phyloP scores from a whole-genome alignment of 2,888 invertebrate genomes.

The Tetrapedia diversipes region DNA sequence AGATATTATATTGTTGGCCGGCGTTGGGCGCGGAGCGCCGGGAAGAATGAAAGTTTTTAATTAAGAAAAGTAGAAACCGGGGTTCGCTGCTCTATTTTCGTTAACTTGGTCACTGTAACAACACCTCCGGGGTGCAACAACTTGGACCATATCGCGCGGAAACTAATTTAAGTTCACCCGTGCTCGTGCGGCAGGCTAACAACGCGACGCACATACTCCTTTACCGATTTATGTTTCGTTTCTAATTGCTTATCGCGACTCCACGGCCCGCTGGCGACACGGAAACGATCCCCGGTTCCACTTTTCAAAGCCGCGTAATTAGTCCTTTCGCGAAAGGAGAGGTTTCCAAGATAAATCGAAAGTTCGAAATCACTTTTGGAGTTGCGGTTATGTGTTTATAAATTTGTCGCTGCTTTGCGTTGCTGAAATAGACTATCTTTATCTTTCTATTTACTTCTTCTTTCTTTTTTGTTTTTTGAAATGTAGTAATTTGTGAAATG shows the following conservation, averaged over 20 bases:
- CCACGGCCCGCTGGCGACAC: slow-evolving; percentile 35
- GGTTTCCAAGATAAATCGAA: no score
- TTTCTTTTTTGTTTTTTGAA: no score
- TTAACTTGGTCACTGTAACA: slow-evolving; percentile 25
- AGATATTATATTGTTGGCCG: not conserved
- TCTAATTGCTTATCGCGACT: slow-evolving; percentile 56
- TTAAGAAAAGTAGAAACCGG: not conserved
- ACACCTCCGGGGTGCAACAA: slow-evolving; percentile 24
- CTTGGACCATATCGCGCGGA: slow-evolving; percentile 42
- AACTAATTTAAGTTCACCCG: slow-evolving; percentile 62
- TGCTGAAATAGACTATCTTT: no score
- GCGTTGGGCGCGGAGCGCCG: no score
- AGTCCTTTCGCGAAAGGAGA: slow-evolving; percentile 7
- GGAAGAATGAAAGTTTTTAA: slow-evolving; percentile 15
- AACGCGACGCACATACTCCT: slow-evolving; percentile 21
- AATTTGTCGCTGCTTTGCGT: no score
- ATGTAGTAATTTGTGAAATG: no score
- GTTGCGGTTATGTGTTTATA: no score
- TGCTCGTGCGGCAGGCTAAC: not conserved
- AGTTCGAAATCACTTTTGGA: no score
- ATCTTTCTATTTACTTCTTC: no score
- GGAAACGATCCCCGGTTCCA: not conserved
- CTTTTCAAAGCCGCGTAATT: slow-evolving; percentile 17
- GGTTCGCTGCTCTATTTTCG: slow-evolving; percentile 14
- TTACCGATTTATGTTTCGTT: slow-evolving; percentile 51